Evolutionary conservation across 1,140 invertebrate species (phyloP), one percentile per base, ranked within the genome.

Genomic region (Philopotamus ludificatus): DNA sequence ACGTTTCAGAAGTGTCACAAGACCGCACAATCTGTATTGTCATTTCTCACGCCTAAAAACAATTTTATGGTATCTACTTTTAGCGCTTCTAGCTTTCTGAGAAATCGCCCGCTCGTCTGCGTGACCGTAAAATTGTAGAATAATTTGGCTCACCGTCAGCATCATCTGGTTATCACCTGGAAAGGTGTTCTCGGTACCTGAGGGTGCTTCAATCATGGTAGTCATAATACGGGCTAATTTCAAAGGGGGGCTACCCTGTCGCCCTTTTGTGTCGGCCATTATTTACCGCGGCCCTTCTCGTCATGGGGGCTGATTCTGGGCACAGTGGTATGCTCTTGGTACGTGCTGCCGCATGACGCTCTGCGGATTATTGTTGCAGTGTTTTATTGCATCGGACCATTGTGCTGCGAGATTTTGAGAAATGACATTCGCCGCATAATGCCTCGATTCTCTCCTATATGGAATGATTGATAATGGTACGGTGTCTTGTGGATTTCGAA

Each of bases 301-400:
- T 18, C 20, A 47, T 47, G 44, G 18, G 44, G 44, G 44, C 15
- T 47, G 44, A 47, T 47, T 47, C n/a, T 47, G 44, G 44, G 44
- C 18, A 47, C 44, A 20, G 4, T 16, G 44, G 44, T 47, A 47
- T 47, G 53, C 25, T 34, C 1, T 15, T 15, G 26, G 64, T 53
- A 57, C 65, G 65, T 67, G 65, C 58, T 44, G 58, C 50, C 39
- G 59, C 65, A 67, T 60, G 21, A 15, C 21, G 39, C 26, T 23
- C 42, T 28, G 21, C 10, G 54, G 65, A 67, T 67, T 67, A 67
- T 44, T 16, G 28, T 54, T 44, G 3, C 21, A 63, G 51, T 45
- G 49, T 50, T 63, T 60, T 63, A 63, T 63, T 63, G 60, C 51
- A 39, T 57, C 16, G 21, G 20, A 54, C 51, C 28, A 23, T 54